These are phyloP conservation scores for Anoplopoma fimbria DNA, from an alignment of 2,113 vertebrate species.

Conservation along the genomic window DNA sequence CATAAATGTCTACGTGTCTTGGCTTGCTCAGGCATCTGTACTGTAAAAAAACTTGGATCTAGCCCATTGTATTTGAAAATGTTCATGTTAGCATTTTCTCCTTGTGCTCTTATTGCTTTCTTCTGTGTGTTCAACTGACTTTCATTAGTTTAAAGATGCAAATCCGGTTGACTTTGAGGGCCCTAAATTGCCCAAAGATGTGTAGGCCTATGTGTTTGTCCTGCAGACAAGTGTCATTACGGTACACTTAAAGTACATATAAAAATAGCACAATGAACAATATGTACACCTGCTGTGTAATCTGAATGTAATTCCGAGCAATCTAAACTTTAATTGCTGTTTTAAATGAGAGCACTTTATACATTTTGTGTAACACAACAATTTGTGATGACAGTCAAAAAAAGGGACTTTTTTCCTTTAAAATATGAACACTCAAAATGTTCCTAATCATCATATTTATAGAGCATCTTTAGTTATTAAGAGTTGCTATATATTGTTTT, in stretches of 20 bases:
- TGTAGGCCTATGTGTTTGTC: background rate
- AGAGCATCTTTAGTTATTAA: slow-evolving; percentile 39
- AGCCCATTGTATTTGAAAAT: background rate
- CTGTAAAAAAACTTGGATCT: background rate
- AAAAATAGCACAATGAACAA: slow-evolving; percentile 63
- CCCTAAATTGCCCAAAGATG: background rate
- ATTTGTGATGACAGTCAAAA: slow-evolving; percentile 27
- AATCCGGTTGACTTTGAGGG: background rate
- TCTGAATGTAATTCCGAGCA: slow-evolving; percentile 73
- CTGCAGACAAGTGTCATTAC: slow-evolving; percentile 16
- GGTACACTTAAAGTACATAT: slow-evolving; percentile 39
- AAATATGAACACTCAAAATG: slow-evolving; percentile 19
- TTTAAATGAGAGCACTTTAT: slow-evolving; percentile 37
- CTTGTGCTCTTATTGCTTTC: background rate
- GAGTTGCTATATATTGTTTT: background rate
- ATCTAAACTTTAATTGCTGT: slow-evolving; percentile 46
- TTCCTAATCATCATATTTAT: slow-evolving; percentile 16
- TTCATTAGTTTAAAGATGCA: slow-evolving; percentile 11
- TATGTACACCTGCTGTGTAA: slow-evolving; percentile 68
- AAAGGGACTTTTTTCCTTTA: background rate
- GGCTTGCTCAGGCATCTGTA: background rate
- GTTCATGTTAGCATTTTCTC: background rate
- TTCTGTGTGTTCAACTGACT: background rate
- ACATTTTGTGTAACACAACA: slow-evolving; percentile 36
- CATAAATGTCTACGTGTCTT: slow-evolving; percentile 22